Evolutionary conservation across 2,888 invertebrate genomes (phyloP).

Genomic region (Phytoseiulus persimilis): DNA sequence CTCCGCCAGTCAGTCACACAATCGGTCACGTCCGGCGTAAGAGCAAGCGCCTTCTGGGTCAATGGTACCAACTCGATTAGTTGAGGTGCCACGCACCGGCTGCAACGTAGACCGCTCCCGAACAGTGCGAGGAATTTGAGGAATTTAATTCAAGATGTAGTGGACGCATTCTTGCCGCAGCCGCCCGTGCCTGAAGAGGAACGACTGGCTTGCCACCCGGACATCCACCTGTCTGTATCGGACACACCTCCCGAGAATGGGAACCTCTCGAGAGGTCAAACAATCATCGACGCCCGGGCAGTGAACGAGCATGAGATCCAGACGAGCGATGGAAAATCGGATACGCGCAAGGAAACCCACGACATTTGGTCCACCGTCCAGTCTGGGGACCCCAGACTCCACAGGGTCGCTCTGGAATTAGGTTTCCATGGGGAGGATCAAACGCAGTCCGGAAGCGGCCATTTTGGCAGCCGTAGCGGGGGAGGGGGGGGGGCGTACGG

Average conservation of each 20-base stretch:
- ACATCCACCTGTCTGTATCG: neutral
- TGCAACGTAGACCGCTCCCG: neutral
- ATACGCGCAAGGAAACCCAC: no score
- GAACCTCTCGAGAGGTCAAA: neutral
- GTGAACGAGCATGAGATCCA: no score
- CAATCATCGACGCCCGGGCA: neutral
- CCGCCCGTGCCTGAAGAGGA: neutral
- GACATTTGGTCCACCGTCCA: no score
- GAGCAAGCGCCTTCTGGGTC: neutral
- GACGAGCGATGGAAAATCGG: no score
- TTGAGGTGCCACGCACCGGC: neutral
- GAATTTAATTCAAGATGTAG: conserved; percentile 38
- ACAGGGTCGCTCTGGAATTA: no score
- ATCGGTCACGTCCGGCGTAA: neutral
- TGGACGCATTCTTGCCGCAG: neutral
- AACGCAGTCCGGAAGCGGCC: neutral
- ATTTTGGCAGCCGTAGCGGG: no score
- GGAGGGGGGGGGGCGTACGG: neutral
- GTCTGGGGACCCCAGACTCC: no score
- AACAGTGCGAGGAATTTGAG: conserved; percentile 14
- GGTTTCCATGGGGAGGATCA: neutral
- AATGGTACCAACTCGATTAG: neutral
- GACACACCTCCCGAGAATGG: neutral
- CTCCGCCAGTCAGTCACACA: neutral
- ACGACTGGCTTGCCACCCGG: neutral